A percentile compares a stretch with the other conserved stretches of the same genome.
Conservation (phyloP, 2,888 invertebrate genomes). For the Portevinia maculata region DNA sequence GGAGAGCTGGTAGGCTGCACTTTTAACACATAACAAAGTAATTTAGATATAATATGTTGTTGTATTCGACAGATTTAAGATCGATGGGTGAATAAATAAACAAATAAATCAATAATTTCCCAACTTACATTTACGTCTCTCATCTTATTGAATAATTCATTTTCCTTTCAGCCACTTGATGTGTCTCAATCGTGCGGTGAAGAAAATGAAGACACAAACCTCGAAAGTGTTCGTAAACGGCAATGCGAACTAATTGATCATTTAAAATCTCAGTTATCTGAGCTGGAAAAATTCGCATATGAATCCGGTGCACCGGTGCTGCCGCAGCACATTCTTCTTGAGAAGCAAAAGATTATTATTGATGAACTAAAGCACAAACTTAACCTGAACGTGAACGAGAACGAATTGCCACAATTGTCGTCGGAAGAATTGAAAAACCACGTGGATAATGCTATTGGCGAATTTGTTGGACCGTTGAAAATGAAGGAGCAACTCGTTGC, state of each 20-base stretch:
- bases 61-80: too few relatives aligned
- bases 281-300: conserved; percentile 92
- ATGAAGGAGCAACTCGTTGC: conserved; percentile 98
- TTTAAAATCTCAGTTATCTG: conserved; percentile 94
- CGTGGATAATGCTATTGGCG: conserved; percentile 94
- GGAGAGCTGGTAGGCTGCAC: too few relatives aligned
- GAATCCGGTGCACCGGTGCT: conserved; percentile 91
- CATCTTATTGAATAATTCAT: not conserved
- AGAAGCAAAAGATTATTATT: conserved; percentile 94
- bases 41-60: too few relatives aligned
- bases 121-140: not conserved
- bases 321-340: conserved; percentile 90
- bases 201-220: conserved; percentile 18
- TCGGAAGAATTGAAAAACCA: conserved; percentile 93
- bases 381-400: conserved; percentile 93
- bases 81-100: too few relatives aligned
- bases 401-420: conserved; percentile 88
- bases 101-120: too few relatives aligned
- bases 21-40: too few relatives aligned
- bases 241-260: conserved; percentile 93
- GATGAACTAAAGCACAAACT: conserved; percentile 93
- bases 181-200: conserved; percentile 12
- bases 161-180: conserved; percentile 56
- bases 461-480: conserved; percentile 95
- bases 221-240: conserved; percentile 85